A percentile compares a stretch with the other conserved stretches of the same genome.
phyloP scores from a whole-genome alignment of 64 coral and sea anemone genomes.

The Orbicella faveolata region DNA sequence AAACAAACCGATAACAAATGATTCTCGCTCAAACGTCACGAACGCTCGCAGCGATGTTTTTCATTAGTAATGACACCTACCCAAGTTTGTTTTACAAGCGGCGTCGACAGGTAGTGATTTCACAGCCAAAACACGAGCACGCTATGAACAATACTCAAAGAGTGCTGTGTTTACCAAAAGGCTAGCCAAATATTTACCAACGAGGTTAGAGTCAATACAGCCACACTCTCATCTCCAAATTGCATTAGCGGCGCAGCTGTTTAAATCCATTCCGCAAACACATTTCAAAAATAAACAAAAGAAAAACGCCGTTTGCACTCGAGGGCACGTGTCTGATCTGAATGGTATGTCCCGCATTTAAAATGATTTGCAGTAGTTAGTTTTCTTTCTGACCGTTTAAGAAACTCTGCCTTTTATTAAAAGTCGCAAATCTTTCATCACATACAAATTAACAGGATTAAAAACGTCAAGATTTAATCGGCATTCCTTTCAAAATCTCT shows the following conservation, averaged over 20 bases:
- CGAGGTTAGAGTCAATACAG: background rate
- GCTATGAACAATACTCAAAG: background rate
- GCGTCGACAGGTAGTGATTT: too few relatives aligned
- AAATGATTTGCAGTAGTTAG: too few relatives aligned
- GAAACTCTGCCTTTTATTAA: too few relatives aligned
- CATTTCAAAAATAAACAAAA: background rate
- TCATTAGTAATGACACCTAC: background rate
- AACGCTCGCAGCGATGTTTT: background rate
- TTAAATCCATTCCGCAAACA: background rate
- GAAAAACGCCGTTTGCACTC: background rate
- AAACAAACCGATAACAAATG: background rate
- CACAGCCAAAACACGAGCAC: background rate
- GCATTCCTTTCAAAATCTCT: too few relatives aligned
- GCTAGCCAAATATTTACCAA: slow-evolving; percentile 12
- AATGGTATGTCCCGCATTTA: too few relatives aligned
- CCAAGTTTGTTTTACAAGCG: too few relatives aligned
- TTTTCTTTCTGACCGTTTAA: too few relatives aligned
- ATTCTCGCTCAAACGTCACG: background rate
- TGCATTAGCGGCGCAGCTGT: background rate
- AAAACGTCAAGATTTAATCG: too few relatives aligned
- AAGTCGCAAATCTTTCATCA: too few relatives aligned
- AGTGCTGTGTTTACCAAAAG: background rate
- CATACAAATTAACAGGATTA: too few relatives aligned
- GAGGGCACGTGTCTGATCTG: too few relatives aligned
- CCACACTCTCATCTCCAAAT: background rate